Evolutionary conservation across 1,140 invertebrate species (phyloP).

Genomic region (Cheumatopsyche charites): DNA sequence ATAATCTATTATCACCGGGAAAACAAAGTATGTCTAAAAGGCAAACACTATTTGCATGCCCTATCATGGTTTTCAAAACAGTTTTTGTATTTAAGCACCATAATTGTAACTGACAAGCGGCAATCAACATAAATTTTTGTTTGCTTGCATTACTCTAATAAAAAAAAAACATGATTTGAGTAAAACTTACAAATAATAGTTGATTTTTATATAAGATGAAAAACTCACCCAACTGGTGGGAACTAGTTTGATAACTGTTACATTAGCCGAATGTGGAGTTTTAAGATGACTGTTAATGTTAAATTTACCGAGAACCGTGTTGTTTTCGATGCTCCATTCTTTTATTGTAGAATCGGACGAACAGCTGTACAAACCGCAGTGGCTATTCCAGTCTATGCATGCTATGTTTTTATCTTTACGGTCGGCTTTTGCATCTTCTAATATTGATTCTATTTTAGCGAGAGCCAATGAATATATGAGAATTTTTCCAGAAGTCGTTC

Average conservation of each 20-base stretch:
- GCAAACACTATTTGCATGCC: slow-evolving; percentile 36
- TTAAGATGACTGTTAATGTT: slow-evolving; percentile 57
- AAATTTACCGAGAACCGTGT: slow-evolving; percentile 55
- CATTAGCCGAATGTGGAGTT: slow-evolving; percentile 57
- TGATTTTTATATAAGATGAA: not conserved
- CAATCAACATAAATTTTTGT: slow-evolving; percentile 37
- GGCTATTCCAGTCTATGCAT: slow-evolving; percentile 56
- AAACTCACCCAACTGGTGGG: slow-evolving; percentile 63
- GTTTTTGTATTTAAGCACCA: slow-evolving; percentile 40
- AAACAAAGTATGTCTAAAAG: slow-evolving; percentile 39
- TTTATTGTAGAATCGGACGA: slow-evolving; percentile 53
- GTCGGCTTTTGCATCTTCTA: slow-evolving; percentile 49
- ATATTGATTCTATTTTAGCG: slow-evolving; percentile 63
- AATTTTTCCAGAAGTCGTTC: slow-evolving; percentile 68
- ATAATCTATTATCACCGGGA: slow-evolving; percentile 32
- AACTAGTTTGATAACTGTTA: slow-evolving; percentile 70
- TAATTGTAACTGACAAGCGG: slow-evolving; percentile 38
- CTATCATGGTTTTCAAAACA: slow-evolving; percentile 39
- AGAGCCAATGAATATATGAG: slow-evolving; percentile 70
- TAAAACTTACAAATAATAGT: not conserved
- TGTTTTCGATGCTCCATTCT: slow-evolving; percentile 55
- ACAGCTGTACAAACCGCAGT: slow-evolving; percentile 57
- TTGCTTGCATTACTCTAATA: slow-evolving; percentile 10
- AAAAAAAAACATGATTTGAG: slow-evolving; percentile 13
- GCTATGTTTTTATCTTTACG: slow-evolving; percentile 50